Evolutionary conservation across 2,888 invertebrate genomes (phyloP).

Genomic region (Tachina fera): DNA sequence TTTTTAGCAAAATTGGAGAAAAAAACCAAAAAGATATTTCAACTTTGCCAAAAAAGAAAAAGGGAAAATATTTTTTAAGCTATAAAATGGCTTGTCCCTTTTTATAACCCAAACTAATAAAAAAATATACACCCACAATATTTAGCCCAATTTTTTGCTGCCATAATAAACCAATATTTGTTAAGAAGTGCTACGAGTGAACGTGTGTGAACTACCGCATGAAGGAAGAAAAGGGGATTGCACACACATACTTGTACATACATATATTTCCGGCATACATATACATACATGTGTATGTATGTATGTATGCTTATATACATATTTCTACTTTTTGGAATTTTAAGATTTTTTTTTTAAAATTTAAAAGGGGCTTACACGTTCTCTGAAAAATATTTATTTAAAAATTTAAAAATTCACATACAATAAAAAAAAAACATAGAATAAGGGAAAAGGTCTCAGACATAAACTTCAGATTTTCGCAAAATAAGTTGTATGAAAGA

Average conservation of each 20-base stretch:
- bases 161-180: constrained; percentile 50
- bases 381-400: constrained; percentile 44
- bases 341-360: constrained; percentile 46
- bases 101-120: constrained; percentile 56
- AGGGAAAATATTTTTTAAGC: constrained; percentile 61
- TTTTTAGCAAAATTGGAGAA: constrained; percentile 45
- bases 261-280: not conserved
- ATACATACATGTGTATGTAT: not conserved
- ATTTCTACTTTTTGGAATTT: constrained; percentile 8
- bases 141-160: constrained; percentile 63
- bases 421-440: not conserved
- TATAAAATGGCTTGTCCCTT: constrained; percentile 68
- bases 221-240: not conserved
- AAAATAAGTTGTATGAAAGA: constrained; percentile 26
- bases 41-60: constrained; percentile 63
- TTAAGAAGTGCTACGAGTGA: not conserved
- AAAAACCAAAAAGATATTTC: constrained; percentile 60
- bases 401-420: constrained; percentile 12
- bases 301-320: not conserved
- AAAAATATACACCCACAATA: constrained; percentile 53
- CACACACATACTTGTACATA: no score
- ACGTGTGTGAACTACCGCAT: not conserved
- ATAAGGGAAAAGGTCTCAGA: constrained; percentile 37
- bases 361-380: constrained; percentile 37
- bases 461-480: constrained; percentile 60